These are phyloP conservation scores for Agrochola lychnidis DNA, from an alignment of 2,888 invertebrate species.

Conservation along the genomic window DNA sequence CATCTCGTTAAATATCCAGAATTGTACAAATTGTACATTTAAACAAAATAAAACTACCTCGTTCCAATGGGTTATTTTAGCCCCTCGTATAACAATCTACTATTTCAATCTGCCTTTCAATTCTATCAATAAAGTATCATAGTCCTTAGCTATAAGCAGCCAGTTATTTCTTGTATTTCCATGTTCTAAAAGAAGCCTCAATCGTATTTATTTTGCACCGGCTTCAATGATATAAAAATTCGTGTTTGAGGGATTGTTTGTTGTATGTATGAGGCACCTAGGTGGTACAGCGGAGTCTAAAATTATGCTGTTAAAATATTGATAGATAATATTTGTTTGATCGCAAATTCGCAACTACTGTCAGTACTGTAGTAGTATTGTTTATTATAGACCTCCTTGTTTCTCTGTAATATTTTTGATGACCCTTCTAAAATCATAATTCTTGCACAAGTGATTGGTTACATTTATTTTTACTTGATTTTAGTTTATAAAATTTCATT, in stretches of 20 bases:
- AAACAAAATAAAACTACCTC: too few species aligned
- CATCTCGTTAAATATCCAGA: too few species aligned
- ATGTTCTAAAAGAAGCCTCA: background rate
- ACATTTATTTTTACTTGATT: background rate
- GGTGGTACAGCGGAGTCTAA: background rate
- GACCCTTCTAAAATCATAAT: background rate
- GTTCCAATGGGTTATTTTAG: too few species aligned
- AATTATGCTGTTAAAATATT: background rate
- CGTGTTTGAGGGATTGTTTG: background rate
- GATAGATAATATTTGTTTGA: background rate
- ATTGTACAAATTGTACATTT: too few species aligned
- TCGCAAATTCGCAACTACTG: too few species aligned
- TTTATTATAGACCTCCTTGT: background rate
- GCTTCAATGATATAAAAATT: background rate
- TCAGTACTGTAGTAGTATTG: background rate
- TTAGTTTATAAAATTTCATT: background rate
- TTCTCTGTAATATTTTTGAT: background rate
- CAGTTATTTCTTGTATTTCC: background rate
- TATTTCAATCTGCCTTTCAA: background rate
- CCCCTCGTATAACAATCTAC: too few species aligned
- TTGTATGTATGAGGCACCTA: background rate
- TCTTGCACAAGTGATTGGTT: background rate
- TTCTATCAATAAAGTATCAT: background rate
- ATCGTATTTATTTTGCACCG: background rate
- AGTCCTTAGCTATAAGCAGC: background rate